phyloP scores from a whole-genome alignment of 2,888 invertebrate genomes.

The Hoplodrina ambigua region DNA sequence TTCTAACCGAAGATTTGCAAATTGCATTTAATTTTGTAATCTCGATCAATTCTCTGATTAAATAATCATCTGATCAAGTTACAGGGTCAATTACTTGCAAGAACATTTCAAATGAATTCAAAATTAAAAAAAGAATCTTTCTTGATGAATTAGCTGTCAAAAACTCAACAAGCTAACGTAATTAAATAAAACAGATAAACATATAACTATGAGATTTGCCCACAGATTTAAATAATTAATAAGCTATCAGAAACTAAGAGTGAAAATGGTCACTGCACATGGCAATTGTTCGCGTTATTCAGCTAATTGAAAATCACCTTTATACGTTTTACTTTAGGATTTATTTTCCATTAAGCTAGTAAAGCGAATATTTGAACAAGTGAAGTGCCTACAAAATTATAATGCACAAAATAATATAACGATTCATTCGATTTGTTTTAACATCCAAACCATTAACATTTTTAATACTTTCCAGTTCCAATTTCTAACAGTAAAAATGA shows the following conservation, averaged over 20 bases:
- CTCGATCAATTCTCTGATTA: no score
- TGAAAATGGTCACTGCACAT: background rate
- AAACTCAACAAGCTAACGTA: no score
- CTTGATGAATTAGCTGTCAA: no score
- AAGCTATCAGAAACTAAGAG: background rate
- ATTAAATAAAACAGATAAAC: no score
- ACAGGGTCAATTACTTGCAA: background rate
- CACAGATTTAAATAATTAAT: background rate
- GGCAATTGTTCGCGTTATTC: background rate
- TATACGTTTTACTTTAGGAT: background rate
- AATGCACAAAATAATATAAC: no score
- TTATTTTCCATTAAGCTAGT: background rate
- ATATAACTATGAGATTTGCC: no score
- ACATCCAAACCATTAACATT: background rate
- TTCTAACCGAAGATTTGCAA: slow-evolving; percentile 2
- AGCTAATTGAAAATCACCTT: background rate
- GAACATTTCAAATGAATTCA: no score
- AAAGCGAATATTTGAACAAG: background rate
- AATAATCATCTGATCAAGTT: no score
- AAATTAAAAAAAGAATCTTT: no score
- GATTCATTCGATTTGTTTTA: background rate
- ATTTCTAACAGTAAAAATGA: background rate
- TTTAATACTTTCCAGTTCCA: slow-evolving; percentile 7
- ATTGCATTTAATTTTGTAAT: no score
- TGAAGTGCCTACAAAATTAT: no score